phyloP scores from a whole-genome alignment of 92 coral and sea anemone genomes.

The Virgularia gustaviana region DNA sequence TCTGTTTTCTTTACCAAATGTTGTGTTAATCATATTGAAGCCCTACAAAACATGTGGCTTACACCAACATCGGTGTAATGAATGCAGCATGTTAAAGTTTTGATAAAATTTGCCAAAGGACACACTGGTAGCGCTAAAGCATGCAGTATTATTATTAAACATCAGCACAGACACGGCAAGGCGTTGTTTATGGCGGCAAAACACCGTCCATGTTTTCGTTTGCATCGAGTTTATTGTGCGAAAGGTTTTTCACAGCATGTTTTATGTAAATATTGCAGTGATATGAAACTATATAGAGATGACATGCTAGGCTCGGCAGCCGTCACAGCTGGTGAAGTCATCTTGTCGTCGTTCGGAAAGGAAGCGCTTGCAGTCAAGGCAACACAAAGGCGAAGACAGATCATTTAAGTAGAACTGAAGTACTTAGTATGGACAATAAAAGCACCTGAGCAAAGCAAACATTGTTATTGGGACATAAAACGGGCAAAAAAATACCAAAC shows the following conservation, averaged over 20 bases:
- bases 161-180: neutral
- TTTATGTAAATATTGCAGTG: conserved; percentile 24
- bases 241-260: conserved; percentile 18
- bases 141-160: neutral
- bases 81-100: conserved; percentile 22
- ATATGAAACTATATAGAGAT: neutral
- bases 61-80: conserved; percentile 12
- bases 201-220: neutral
- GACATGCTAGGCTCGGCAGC: conserved; percentile 10
- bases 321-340: conserved; percentile 7
- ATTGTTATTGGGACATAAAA: neutral
- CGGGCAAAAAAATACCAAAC: neutral
- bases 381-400: conserved; percentile 34
- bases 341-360: conserved; percentile 33
- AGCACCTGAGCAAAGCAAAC: no score
- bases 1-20: conserved; percentile 15
- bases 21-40: neutral
- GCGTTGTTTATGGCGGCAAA: neutral
- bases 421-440: no score
- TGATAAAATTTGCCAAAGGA: neutral
- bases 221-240: conserved; percentile 5
- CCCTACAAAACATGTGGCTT: conserved; percentile 28
- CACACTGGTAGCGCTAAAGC: no score
- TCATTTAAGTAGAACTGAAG: conserved; percentile 32
- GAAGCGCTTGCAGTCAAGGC: conserved; percentile 29